Base-by-base conservation (phyloP, 2,888 invertebrate species). In the Drosophila lutescens region DNA sequence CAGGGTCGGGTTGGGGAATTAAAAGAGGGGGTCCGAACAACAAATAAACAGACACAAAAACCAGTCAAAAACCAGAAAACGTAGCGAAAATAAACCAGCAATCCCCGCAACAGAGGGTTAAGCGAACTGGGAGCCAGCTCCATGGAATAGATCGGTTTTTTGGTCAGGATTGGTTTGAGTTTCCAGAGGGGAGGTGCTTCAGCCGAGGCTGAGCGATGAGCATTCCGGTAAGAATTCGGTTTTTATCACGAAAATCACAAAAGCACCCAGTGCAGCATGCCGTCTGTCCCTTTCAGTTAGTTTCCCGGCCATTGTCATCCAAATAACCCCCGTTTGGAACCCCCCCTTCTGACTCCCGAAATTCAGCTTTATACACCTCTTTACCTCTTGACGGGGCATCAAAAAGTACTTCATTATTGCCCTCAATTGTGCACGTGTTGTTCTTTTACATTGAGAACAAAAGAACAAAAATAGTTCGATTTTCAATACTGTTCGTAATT, bases 351-450 rank as follows among this genome's bases (percentile, higher is more conserved):
- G 15, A 23, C 30, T 23, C 1, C 17, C 34, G 34, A 2, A 12
- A 17, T 17, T 17, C 20, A 34, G 10, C 63, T 17, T 49, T 26
- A 47, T 47, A 30, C 30, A 30, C 47, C 32, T 26, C 63, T 61
- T 47, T 57, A 62, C 70, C 71, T 61, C 38, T 60, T 63, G 72
- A 68, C 76, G 76, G 65, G 68, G 68, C 78, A 79, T 79, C 77
- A 82, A 78, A 85, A 85, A 79, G 75, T 80, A 81, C 90, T 89
- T 88, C 88, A 90, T 90, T 90, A 88, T 86, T 81, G 77, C 87
- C 78, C 86, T 83, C 86, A 80, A 89, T 89, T 89, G 88, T 81
- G 82, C 73, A 72, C 69, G 65, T 80, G 66, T 55, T 47, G 69
- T 41, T 53, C 38, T 17, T 5, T 13, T 49, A 26, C 63, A 62